Conservation (phyloP, 2,888 invertebrate genomes). For the Stenodema calcarata region DNA sequence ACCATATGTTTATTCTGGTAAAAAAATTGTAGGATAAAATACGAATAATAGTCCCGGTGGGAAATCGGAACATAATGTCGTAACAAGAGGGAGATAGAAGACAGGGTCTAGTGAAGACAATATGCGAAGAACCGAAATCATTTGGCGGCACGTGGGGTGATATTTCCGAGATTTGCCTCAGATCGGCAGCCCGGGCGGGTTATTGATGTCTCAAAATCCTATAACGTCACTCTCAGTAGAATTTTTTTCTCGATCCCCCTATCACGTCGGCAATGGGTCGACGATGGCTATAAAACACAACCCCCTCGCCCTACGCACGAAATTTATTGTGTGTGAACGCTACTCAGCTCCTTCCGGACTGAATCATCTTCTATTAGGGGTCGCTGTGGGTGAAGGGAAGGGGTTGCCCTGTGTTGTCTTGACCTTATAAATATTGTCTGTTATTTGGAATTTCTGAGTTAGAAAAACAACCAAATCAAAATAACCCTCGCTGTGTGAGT, state of each 20-base stretch:
- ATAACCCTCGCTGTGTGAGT: too few relatives aligned
- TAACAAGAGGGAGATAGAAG: too few relatives aligned
- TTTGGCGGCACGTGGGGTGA: background rate
- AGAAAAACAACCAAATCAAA: background rate
- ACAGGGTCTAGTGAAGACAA: background rate
- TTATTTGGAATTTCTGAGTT: background rate
- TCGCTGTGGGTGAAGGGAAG: background rate
- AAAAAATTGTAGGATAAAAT: too few relatives aligned
- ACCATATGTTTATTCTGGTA: too few relatives aligned
- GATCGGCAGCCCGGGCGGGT: background rate
- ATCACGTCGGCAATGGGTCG: background rate
- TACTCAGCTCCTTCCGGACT: constrained; percentile 36
- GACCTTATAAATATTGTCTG: background rate
- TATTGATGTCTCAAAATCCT: background rate
- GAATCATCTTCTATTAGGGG: constrained; percentile 46
- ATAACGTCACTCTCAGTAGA: background rate
- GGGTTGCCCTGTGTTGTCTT: background rate
- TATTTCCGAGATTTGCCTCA: background rate
- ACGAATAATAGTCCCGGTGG: too few relatives aligned
- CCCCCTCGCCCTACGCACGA: background rate
- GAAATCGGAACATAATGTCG: too few relatives aligned
- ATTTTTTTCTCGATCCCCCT: constrained; percentile 16
- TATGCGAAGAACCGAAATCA: background rate
- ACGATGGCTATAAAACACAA: constrained; percentile 30
- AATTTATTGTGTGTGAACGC: constrained; percentile 47